Evolutionary conservation across 2,113 vertebrate species (phyloP).

Genomic region (Pitta sordida): DNA sequence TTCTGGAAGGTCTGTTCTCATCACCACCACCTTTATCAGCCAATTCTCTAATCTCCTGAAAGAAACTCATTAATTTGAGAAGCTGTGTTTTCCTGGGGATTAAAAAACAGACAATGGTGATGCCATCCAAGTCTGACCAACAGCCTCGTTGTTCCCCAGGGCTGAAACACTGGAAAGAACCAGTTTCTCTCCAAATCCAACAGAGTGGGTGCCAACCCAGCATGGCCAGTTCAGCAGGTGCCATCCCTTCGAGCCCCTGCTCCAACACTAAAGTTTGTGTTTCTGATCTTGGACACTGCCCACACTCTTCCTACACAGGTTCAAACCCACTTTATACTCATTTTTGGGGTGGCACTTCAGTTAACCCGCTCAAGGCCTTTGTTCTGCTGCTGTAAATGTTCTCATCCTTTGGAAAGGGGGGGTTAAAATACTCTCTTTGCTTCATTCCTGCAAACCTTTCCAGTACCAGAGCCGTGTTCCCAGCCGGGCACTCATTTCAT

Average conservation of each 20-base stretch:
- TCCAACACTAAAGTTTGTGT: neutral
- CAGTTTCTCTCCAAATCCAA: neutral
- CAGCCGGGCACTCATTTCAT: neutral
- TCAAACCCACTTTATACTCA: neutral
- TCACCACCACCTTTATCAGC: neutral
- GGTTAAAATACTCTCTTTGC: neutral
- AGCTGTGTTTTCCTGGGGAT: neutral
- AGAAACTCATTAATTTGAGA: neutral
- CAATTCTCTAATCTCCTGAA: neutral
- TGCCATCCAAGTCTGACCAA: neutral
- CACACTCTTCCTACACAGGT: accelerated
- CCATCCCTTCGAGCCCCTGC: neutral
- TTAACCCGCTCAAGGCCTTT: neutral
- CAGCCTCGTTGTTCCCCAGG: neutral
- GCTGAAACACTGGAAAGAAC: neutral
- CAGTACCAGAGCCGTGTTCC: accelerated
- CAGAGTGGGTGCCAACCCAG: neutral
- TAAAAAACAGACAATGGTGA: neutral
- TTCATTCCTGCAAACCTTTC: neutral
- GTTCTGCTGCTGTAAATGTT: accelerated
- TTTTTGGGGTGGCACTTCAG: no score
- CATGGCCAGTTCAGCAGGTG: accelerated
- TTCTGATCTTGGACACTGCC: neutral
- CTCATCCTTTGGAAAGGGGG: neutral
- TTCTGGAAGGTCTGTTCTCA: neutral